These are phyloP conservation scores for Pelodytes ibericus DNA, from an alignment of 2,797 vertebrate genomes.

Conservation along the genomic window DNA sequence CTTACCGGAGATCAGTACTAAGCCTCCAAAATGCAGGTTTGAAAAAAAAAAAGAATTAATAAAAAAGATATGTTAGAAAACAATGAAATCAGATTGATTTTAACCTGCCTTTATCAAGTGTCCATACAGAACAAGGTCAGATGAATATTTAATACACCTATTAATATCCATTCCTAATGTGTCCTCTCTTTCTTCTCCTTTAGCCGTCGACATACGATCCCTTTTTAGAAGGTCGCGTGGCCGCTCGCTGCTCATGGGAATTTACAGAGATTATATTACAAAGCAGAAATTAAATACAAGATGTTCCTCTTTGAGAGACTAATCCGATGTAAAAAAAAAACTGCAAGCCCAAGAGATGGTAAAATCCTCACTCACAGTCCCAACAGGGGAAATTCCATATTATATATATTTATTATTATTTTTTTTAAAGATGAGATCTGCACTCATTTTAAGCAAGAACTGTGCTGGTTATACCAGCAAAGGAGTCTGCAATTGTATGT, in stretches of 20 bases:
- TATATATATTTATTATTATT: too few relatives aligned
- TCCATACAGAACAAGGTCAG: constrained; percentile 68
- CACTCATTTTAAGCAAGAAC: too few relatives aligned
- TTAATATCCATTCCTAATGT: constrained; percentile 71
- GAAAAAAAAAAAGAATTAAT: constrained; percentile 20
- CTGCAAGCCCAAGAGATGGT: background rate
- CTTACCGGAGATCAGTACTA: constrained; percentile 35
- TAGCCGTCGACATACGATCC: constrained; percentile 57
- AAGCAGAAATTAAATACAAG: constrained; percentile 32
- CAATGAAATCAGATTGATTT: constrained; percentile 59
- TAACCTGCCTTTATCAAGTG: constrained; percentile 66
- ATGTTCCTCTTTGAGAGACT: constrained; percentile 17
- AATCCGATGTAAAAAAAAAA: background rate
- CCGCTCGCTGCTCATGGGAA: too few relatives aligned
- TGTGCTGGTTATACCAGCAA: too few relatives aligned
- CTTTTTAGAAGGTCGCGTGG: constrained; percentile 65
- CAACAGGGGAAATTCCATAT: too few relatives aligned
- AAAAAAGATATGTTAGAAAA: too few relatives aligned
- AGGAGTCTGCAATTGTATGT: too few relatives aligned
- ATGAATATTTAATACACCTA: constrained; percentile 72
- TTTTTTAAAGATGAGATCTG: too few relatives aligned
- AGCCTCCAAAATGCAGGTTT: constrained; percentile 47
- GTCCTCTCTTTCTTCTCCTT: constrained; percentile 57
- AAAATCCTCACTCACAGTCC: background rate
- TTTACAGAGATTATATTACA: too few relatives aligned